These are phyloP conservation scores for Babylonia areolata DNA, from an alignment of 1,140 invertebrate genomes.

Conservation along the genomic window DNA sequence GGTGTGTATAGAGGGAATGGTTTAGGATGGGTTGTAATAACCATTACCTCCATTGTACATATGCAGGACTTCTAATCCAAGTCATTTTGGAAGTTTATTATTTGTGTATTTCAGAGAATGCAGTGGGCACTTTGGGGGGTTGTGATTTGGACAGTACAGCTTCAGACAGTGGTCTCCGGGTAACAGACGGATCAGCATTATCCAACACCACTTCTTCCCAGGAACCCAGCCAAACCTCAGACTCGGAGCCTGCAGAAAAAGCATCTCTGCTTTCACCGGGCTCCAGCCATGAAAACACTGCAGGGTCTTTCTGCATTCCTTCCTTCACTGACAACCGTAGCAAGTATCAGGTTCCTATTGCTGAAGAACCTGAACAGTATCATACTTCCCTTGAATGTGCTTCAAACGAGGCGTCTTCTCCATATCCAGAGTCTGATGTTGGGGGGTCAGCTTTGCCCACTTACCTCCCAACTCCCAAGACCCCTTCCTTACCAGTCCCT, in stretches of 20 bases:
- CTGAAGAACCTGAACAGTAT: slow-evolving; percentile 18
- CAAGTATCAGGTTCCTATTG: slow-evolving; percentile 28
- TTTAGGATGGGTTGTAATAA: too few relatives aligned
- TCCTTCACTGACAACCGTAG: slow-evolving; percentile 28
- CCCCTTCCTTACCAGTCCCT: slow-evolving; percentile 38
- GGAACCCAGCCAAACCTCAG: not conserved
- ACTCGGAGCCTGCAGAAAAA: not conserved
- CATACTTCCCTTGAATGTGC: not conserved
- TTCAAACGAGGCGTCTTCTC: not conserved
- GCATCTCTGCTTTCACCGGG: too few relatives aligned
- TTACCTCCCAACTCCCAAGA: slow-evolving; percentile 38
- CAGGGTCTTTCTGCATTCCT: slow-evolving; percentile 22
- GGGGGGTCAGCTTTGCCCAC: not conserved
- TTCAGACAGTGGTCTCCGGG: not conserved
- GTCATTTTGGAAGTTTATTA: not conserved
- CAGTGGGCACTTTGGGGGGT: not conserved
- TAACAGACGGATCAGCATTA: not conserved
- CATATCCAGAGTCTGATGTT: not conserved
- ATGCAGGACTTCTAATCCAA: not conserved
- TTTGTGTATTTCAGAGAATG: not conserved
- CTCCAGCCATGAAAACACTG: not conserved
- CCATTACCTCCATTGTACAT: too few relatives aligned
- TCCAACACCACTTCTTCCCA: not conserved
- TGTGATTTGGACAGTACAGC: not conserved
- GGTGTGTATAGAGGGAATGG: too few relatives aligned